These are phyloP conservation scores for Cylas formicarius DNA, from an alignment of 1,140 invertebrate species.

Conservation along the genomic window DNA sequence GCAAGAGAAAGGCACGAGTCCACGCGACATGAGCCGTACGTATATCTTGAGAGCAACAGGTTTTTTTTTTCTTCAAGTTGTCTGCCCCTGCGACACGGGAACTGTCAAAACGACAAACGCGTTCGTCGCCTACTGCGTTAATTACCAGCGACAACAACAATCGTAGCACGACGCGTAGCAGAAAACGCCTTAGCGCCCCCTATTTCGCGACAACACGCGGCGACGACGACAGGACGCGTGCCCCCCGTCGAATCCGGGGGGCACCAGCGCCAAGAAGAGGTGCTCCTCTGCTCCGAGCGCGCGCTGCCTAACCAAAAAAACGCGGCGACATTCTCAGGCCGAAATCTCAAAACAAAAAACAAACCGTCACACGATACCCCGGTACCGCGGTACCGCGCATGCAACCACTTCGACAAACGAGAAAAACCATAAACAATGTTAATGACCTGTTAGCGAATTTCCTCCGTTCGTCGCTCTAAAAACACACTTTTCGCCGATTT, in stretches of 20 bases:
- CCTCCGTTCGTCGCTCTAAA: constrained; percentile 26
- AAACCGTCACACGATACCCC: no score
- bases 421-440: constrained; percentile 33
- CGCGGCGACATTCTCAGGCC: background rate
- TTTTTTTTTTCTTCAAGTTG: no score
- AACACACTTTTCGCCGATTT: constrained; percentile 25
- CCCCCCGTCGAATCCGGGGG: constrained; percentile 9
- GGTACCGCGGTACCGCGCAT: constrained; percentile 8
- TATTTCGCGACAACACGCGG: constrained; percentile 4
- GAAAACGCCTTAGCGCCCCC: constrained; percentile 17
- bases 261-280: no score
- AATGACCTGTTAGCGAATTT: constrained; percentile 41
- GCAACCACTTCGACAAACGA: constrained; percentile 16
- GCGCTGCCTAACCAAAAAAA: constrained; percentile 18
- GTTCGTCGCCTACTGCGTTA: no score
- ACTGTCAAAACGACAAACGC: no score
- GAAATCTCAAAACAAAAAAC: no score
- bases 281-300: constrained; percentile 3
- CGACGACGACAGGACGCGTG: constrained; percentile 16
- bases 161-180: no score
- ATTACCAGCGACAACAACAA: no score
- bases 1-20: no score
- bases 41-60: no score
- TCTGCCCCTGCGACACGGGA: no score
- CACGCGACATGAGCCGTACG: no score